Evolutionary conservation across 1,140 invertebrate genomes (phyloP).

Genomic region (Ylistrum balloti): DNA sequence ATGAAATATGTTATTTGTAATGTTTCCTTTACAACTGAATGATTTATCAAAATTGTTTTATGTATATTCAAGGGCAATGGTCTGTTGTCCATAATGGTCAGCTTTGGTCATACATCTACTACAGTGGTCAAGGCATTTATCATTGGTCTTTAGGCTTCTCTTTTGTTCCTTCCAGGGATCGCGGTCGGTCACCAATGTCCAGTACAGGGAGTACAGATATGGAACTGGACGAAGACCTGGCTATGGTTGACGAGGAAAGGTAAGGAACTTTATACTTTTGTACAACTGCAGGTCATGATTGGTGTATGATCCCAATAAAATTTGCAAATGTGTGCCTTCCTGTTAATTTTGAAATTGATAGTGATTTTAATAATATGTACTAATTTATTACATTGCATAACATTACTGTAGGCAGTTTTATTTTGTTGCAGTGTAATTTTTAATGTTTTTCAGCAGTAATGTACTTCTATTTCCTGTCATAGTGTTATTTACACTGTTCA

Average conservation of each 20-base stretch:
- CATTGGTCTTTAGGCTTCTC: background rate
- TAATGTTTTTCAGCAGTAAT: too few relatives aligned
- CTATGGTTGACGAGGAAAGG: conserved; percentile 43
- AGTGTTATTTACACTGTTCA: too few relatives aligned
- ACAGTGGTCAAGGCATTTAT: background rate
- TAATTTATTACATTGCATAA: background rate
- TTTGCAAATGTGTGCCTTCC: background rate
- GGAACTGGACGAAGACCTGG: conserved; percentile 45
- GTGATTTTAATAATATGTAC: conserved; percentile 2
- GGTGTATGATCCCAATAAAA: too few relatives aligned
- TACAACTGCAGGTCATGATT: background rate
- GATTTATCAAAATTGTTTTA: too few relatives aligned
- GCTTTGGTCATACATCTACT: too few relatives aligned
- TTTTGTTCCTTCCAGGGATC: background rate
- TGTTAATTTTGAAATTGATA: background rate
- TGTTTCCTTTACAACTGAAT: too few relatives aligned
- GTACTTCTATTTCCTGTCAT: too few relatives aligned
- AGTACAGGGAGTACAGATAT: conserved; percentile 54
- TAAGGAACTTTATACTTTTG: background rate
- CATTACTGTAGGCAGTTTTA: background rate
- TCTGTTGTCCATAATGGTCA: too few relatives aligned
- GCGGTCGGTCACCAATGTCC: conserved; percentile 43
- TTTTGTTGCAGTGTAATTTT: conserved; percentile 8
- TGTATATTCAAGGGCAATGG: too few relatives aligned
- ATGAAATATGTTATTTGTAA: too few relatives aligned